Conservation (phyloP, 2,113 vertebrate genomes). For the Malurus cyaneus region DNA sequence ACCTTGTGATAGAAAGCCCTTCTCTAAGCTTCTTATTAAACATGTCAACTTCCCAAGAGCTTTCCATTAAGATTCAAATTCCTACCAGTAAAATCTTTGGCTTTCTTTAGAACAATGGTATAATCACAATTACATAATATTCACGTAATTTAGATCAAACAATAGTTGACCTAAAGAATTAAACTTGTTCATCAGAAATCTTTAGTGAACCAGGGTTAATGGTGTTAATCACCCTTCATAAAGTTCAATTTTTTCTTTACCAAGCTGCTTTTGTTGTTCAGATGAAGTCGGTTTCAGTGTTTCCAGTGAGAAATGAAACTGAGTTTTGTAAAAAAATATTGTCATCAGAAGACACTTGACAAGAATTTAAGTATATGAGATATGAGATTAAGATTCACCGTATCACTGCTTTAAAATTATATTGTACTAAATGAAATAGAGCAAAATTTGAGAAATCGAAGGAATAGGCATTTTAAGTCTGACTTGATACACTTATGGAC, state of each 20-base stretch:
- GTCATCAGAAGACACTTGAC: not conserved
- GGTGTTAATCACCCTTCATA: not conserved
- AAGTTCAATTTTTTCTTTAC: not conserved
- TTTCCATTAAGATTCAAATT: not conserved
- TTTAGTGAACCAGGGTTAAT: not conserved
- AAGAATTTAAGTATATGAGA: not conserved
- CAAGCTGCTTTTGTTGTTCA: not conserved
- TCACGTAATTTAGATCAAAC: not conserved
- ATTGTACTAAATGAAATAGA: not conserved
- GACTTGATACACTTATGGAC: rapidly evolving
- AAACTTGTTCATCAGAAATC: not conserved
- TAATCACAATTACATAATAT: not conserved
- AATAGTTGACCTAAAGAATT: not conserved
- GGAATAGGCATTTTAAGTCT: not conserved
- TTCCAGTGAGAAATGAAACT: not conserved
- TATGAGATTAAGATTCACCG: not conserved
- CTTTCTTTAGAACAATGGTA: not conserved
- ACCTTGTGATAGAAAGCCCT: not conserved
- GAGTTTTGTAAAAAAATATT: not conserved
- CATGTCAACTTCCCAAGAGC: not conserved
- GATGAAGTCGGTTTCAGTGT: not conserved
- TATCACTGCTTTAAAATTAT: not conserved
- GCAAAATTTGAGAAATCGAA: not conserved
- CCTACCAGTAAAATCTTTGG: not conserved
- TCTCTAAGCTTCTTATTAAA: not conserved